Evolutionary conservation across 2,113 vertebrate species (phyloP), one percentile per base, ranked within the genome.

Genomic region (Myrmophylax atrothorax): DNA sequence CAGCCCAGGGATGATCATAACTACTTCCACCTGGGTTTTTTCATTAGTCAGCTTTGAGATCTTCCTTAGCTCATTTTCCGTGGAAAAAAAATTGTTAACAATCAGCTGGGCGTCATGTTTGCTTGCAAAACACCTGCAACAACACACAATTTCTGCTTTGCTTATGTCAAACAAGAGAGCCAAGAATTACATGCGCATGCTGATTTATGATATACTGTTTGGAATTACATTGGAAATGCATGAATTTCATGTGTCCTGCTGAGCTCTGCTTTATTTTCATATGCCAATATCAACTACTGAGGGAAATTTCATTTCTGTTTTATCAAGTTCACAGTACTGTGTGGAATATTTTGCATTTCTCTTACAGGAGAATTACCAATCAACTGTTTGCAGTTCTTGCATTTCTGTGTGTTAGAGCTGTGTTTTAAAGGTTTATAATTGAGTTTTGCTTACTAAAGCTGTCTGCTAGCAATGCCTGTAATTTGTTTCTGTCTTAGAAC

Each of bases 91-190:
- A 29, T 74, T 4, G 87, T 90, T 92, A 92, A 40, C 68, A 53
- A 23, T 94, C 85, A 91, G 67, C 56, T 76, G 67, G 88, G 49
- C 0, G 1, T 93, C 86, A 47, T 93, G 85, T 96, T 97, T 93
- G 89, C 78, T 93, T 90, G 87, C 84, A 97, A 66, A 95, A 66
- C 95, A 97, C 94, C 88, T 96, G 75, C 96, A 94, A 87, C 84
- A 97, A 38, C 80, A 94, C 73, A 84, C 62, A 58, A 84, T 93
- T 95, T 78, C 63, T 95, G 56, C 67, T 83, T 96, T 0, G 0
- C 63, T 86, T 62, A 8, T 85, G 75, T 92, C 80, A 93, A 95
- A 64, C 35, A 64, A 92, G 89, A 83, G 85, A 52, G 93, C 90
- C 80, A 95, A 83, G 64, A 88, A 84, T 94, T 92, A 78, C 90